A percentile compares a stretch with the other conserved stretches of the same genome.
phyloP scores from a whole-genome alignment of 2,113 vertebrate genomes.

The Tenrec ecaudatus region DNA sequence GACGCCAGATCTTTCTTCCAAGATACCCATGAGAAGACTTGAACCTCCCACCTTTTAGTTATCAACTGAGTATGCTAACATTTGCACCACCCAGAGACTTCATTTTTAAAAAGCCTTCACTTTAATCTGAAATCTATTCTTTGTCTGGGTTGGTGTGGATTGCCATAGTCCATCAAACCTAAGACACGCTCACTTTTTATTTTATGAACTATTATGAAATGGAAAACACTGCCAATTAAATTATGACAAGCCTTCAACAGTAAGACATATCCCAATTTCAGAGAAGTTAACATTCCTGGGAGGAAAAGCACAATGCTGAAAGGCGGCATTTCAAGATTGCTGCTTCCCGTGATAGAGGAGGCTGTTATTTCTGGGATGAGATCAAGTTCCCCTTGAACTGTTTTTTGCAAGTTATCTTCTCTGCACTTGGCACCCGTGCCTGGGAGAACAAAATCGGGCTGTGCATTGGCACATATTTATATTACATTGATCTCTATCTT shows the following conservation, averaged over 20 bases:
- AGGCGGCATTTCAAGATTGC: background rate
- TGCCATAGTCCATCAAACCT: background rate
- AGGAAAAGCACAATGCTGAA: background rate
- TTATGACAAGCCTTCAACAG: background rate
- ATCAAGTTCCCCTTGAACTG: constrained; percentile 48
- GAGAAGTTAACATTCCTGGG: background rate
- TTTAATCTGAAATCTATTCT: constrained; percentile 25
- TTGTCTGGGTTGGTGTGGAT: background rate
- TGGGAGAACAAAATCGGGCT: background rate
- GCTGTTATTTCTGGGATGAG: constrained; percentile 52
- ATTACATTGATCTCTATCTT: constrained; percentile 56
- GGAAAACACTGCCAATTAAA: background rate
- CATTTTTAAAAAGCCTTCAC: background rate
- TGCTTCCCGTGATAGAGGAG: constrained; percentile 18
- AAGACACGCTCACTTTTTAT: constrained; percentile 8
- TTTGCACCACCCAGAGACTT: background rate
- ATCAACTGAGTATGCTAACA: background rate
- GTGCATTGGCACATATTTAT: constrained; percentile 29
- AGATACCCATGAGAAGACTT: background rate
- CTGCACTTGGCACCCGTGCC: background rate
- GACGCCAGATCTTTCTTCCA: background rate
- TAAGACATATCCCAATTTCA: constrained; percentile 27
- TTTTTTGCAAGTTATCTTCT: constrained; percentile 45
- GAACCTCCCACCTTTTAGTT: background rate
- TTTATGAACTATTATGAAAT: background rate